Evolutionary conservation across 2,113 vertebrate species (phyloP), one percentile per base, ranked within the genome.

Genomic region (Pitta sordida): DNA sequence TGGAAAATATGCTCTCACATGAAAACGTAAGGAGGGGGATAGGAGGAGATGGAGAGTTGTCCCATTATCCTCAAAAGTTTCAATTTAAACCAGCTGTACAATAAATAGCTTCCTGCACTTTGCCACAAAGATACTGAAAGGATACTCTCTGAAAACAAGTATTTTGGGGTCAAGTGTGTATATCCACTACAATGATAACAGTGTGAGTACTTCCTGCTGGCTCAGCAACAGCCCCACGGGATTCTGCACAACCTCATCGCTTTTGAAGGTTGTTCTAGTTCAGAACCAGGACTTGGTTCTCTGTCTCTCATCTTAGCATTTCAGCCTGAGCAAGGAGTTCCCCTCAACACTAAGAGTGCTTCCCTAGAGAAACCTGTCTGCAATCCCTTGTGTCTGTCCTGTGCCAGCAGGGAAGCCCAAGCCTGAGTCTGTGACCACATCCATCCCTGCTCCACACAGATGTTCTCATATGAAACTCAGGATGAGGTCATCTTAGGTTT

Each of bases 61-160:
- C 68, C 55, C 86, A 87, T 81, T 93, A 90, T 80, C 84, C 86
- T 93, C 86, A 83, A 86, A 94, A 94, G 51, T 82, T 88, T 87
- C 91, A 96, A 94, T 95, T 96, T 41, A 46, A 96, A 97, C 91
- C 96, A 97, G 93, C 96, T 95, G 91, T 82, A 94, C 73, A 93
- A 77, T 52, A 96, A 96, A 85, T 68, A 91, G 76, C 62, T 89
- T 93, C 86, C 76, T 88, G 94, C 41, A 69, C 63, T 96, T 95
- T 88, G 65, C 86, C 46, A 91, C 81, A 88, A 95, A 87, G 36
- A 37, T 51, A 62, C 48, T 80, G 49, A 65, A 75, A 92, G 52
- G 78, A 79, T 83, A 22, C 56, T 90, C 83, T 95, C 46, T 73
- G 55, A 87, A 96, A 86, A 74, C 20, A 94, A 71, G 15, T 53